Base-by-base conservation (phyloP, 35 echinoderm and acorn worm species). In the Apostichopus japonicus region DNA sequence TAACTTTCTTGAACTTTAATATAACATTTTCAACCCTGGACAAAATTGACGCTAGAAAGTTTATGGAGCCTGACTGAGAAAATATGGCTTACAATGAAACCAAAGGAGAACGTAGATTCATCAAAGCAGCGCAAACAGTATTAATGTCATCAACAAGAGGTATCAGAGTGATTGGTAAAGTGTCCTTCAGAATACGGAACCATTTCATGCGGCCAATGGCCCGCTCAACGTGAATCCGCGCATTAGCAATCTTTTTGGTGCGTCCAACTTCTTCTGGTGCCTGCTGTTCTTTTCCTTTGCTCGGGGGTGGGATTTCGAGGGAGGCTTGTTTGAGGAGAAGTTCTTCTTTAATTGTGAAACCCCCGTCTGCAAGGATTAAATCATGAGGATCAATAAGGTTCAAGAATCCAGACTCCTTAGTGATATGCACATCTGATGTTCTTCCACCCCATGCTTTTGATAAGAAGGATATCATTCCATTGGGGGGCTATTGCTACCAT, bases 381-480 rank as follows among this genome's bases (percentile, higher is more conserved):
- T 92, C 91, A 83, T 79, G 78, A 19, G 53, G 9, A 52, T 92
- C 91, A n/a, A 67, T 10, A 53, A 65, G 25, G 8, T 83, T n/a
- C 15, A 92, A 53, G 87, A 96, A 94, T 1, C 90, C 81, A 71
- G 92, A 94, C 23, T 96, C 73, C 77, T 33, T 76, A 63, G 89
- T 91, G 14, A 92, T 96, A 17, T 92, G 90, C 6, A 86, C 58
- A 91, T 96, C 95, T 23, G 92, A 88, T 25, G 95, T 83, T 23
- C 90, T 91, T 14, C 92, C 95, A 52, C 92, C 95, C 95, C 95
- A 96, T 56, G 77, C 90, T 52, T 94, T 92, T 2, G 95, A 96
- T 5, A 96, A 6, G 73, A 96, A 96, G 14, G 79, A 62, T 7
- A 96, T 87, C 80, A 91, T 91, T 3, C 92, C 95, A 62, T 92